These are phyloP conservation scores for Gopherus flavomarginatus DNA, from an alignment of 2,113 vertebrate genomes.

Conservation along the genomic window DNA sequence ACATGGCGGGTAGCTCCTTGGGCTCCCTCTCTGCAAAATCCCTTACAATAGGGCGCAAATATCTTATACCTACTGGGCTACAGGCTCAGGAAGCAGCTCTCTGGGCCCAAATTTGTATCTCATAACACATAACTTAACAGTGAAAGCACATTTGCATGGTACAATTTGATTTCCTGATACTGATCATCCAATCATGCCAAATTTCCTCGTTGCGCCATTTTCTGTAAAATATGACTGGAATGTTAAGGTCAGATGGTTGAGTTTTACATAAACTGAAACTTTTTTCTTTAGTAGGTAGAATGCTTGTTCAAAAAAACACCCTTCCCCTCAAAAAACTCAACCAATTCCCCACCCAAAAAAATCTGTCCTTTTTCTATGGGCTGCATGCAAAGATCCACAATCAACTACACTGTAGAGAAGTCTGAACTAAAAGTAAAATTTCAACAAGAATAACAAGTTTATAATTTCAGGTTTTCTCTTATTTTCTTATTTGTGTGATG, in stretches of 20 bases:
- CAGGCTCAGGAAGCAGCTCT: too few species aligned
- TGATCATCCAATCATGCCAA: not conserved
- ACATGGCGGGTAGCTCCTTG: not conserved
- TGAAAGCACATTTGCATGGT: not conserved
- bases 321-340: accelerated
- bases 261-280: not conserved
- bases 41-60: not conserved
- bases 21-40: not conserved
- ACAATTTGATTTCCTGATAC: accelerated
- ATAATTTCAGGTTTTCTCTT: not conserved
- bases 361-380: accelerated
- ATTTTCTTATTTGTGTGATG: not conserved
- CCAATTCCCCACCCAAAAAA: accelerated
- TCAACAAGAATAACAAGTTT: not conserved
- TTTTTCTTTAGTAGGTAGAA: not conserved
- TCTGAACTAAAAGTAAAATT: not conserved
- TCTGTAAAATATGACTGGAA: not conserved
- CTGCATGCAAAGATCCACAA: accelerated
- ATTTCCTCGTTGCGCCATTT: not conserved
- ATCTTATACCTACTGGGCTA: not conserved
- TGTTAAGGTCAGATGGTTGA: not conserved
- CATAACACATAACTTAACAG: not conserved
- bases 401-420: not conserved
- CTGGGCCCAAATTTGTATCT: not conserved
- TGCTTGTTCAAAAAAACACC: not conserved